Conservation (phyloP, 2,113 vertebrate genomes). For the Leptobrachium ailaonicum region DNA sequence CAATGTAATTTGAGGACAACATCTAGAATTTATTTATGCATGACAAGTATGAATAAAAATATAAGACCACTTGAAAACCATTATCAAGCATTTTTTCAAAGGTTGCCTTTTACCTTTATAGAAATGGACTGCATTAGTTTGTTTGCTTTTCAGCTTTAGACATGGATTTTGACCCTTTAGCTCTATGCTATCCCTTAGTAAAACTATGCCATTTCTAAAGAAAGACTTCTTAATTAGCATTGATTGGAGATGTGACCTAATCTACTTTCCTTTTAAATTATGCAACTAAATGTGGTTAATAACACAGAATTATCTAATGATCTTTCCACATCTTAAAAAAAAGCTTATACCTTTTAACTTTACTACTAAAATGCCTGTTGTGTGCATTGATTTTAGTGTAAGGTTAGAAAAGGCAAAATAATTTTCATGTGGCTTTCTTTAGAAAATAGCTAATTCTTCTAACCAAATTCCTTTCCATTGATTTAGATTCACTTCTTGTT, state of each 20-base stretch:
- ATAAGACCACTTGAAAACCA: background rate
- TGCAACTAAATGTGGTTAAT: slow-evolving; percentile 37
- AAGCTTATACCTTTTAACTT: slow-evolving; percentile 34
- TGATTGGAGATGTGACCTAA: slow-evolving; percentile 41
- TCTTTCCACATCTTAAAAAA: slow-evolving; percentile 35
- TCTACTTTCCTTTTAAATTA: slow-evolving; percentile 38
- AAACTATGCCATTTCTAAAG: slow-evolving; percentile 31
- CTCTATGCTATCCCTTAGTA: slow-evolving; percentile 25
- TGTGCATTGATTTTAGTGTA: slow-evolving; percentile 15
- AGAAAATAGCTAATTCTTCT: background rate
- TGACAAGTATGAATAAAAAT: background rate
- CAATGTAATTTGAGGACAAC: slow-evolving; percentile 6
- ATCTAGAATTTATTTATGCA: slow-evolving; percentile 6
- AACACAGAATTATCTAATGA: slow-evolving; percentile 32
- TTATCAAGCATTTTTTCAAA: slow-evolving; percentile 10
- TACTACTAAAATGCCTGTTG: slow-evolving; percentile 32
- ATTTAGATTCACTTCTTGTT: background rate
- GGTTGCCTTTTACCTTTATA: slow-evolving; percentile 12
- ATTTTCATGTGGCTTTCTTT: slow-evolving; percentile 12
- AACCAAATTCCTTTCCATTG: background rate
- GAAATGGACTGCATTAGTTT: slow-evolving; percentile 24
- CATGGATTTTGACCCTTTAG: slow-evolving; percentile 30
- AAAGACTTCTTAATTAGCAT: slow-evolving; percentile 37
- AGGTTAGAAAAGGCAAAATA: slow-evolving; percentile 27
- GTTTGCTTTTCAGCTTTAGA: slow-evolving; percentile 23